Conservation (phyloP, 2,113 vertebrate species). For the Paralichthys olivaceus region DNA sequence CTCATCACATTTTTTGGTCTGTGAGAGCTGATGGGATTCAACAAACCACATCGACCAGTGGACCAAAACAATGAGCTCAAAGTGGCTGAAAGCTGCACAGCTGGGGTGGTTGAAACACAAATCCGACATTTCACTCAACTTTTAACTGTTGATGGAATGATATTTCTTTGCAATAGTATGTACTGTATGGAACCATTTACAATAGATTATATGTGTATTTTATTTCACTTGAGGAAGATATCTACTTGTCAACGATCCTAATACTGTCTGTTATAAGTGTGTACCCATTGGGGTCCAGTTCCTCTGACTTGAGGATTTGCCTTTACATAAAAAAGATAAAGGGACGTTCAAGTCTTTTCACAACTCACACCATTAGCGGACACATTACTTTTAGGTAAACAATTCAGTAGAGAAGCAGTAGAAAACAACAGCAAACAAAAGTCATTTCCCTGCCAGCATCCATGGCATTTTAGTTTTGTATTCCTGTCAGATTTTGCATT, state of each 20-base stretch:
- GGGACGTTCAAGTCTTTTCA: too few relatives aligned
- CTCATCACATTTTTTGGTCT: neutral
- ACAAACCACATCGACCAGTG: neutral
- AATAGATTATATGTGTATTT: neutral
- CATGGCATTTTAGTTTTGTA: conserved; percentile 7
- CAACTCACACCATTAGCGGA: too few relatives aligned
- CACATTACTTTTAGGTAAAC: too few relatives aligned
- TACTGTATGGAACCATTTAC: neutral
- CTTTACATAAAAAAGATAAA: too few relatives aligned
- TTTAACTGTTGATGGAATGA: neutral
- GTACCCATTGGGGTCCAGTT: too few relatives aligned
- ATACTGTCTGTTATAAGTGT: too few relatives aligned
- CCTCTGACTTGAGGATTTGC: too few relatives aligned
- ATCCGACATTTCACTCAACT: neutral
- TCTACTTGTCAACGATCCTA: too few relatives aligned
- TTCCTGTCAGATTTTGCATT: conserved; percentile 44
- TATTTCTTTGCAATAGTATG: neutral
- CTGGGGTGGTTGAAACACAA: neutral
- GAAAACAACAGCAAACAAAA: conserved; percentile 7
- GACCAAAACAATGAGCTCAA: neutral
- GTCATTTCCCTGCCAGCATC: neutral
- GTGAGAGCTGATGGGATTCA: conserved; percentile 2
- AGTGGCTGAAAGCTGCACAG: conserved; percentile 16
- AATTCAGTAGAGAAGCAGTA: too few relatives aligned
- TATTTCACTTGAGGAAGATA: neutral